Percentiles rank a stretch among this genome's conserved stretches.
Conservation (phyloP, 2,888 invertebrate species). For the Eristalinus sepulchralis region DNA sequence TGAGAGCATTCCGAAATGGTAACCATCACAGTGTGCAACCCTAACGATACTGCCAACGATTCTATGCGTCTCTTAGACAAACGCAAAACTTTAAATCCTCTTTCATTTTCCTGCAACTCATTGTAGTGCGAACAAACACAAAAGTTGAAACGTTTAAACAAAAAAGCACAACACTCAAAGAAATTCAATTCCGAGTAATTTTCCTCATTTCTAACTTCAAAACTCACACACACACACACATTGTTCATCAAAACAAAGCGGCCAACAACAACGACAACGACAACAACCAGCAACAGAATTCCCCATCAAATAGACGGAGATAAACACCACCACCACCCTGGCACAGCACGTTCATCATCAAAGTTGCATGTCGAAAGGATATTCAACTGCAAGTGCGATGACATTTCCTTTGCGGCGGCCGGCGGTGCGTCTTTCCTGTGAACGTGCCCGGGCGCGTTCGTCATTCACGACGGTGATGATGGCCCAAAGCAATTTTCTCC, state of each 20-base stretch:
- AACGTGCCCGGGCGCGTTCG: not conserved
- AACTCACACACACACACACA: not conserved
- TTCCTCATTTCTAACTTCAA: not conserved
- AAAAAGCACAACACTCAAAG: not conserved
- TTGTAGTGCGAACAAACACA: not conserved
- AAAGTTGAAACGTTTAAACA: not conserved
- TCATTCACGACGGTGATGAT: not conserved
- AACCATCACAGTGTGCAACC: too few species aligned
- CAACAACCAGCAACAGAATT: not conserved
- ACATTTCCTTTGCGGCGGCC: slow-evolving; percentile 15
- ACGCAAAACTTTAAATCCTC: too few species aligned
- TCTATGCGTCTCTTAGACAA: too few species aligned
- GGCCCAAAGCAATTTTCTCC: slow-evolving; percentile 40
- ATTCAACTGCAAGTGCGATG: slow-evolving; percentile 44
- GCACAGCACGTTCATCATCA: not conserved
- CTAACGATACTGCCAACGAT: too few species aligned
- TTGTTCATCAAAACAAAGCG: not conserved
- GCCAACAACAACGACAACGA: too few species aligned
- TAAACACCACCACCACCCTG: slow-evolving; percentile 28
- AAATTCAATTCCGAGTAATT: not conserved
- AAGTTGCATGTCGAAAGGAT: slow-evolving; percentile 58
- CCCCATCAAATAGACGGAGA: not conserved
- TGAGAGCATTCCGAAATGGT: too few species aligned
- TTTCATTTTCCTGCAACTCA: too few species aligned
- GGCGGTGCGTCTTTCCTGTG: not conserved